Evolutionary conservation across 2,797 vertebrate species (phyloP).

Genomic region (Chiropotes sagulatus): DNA sequence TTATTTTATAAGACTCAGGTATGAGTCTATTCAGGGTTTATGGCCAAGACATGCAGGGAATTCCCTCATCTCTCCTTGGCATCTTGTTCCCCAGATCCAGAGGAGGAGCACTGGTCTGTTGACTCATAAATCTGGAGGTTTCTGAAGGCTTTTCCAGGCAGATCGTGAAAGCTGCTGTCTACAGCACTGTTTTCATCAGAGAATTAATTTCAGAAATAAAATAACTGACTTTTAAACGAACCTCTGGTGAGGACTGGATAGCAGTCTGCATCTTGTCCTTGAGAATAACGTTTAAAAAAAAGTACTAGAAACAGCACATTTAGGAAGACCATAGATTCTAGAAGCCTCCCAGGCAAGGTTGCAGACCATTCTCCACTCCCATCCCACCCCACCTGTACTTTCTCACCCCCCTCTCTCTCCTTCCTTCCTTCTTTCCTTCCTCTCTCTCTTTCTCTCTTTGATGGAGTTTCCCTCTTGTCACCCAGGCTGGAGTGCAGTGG

Average conservation of each 20-base stretch:
- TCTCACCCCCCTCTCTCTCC: neutral
- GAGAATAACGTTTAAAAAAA: neutral
- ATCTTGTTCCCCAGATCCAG: neutral
- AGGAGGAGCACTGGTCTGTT: neutral
- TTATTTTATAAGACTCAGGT: neutral
- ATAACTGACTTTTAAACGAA: neutral
- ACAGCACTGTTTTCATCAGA: neutral
- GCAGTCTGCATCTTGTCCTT: neutral
- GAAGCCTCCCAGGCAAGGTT: neutral
- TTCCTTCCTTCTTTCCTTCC: too few species aligned
- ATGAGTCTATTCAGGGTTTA: neutral
- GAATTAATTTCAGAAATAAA: neutral
- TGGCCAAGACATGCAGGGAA: neutral
- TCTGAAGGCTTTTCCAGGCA: neutral
- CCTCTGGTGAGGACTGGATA: neutral
- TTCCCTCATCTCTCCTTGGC: neutral
- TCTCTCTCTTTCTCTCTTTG: too few species aligned
- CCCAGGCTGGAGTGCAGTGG: too few species aligned
- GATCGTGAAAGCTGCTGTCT: neutral
- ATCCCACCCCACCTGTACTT: neutral
- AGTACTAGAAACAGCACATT: neutral
- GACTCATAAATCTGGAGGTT: neutral
- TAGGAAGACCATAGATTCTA: neutral
- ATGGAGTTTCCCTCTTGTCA: too few species aligned
- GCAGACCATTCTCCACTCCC: neutral